Evolutionary conservation across 2,888 invertebrate genomes (phyloP).

Genomic region (Linnaemya vulpina): DNA sequence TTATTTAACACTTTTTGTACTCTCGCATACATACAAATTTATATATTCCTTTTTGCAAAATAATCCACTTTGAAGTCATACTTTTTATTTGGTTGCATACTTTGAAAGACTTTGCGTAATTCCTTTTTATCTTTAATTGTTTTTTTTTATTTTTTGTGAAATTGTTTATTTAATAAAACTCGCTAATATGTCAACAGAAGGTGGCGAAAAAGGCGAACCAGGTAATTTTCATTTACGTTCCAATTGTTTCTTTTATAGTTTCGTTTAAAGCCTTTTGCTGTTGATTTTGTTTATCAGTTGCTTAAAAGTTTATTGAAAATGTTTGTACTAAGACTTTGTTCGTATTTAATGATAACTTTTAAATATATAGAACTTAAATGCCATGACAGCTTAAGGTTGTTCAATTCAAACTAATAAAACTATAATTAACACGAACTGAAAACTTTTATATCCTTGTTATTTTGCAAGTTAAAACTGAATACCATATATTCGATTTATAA

Average conservation of each 20-base stretch:
- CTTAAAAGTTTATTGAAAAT: slow-evolving; percentile 32
- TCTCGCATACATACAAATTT: slow-evolving; percentile 4
- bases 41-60: not conserved
- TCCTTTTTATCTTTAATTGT: slow-evolving; percentile 66
- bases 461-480: too few species aligned
- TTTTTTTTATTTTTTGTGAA: slow-evolving; percentile 68
- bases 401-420: too few species aligned
- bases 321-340: slow-evolving; percentile 7
- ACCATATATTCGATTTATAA: too few species aligned
- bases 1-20: slow-evolving; percentile 25
- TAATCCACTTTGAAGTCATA: slow-evolving; percentile 32
- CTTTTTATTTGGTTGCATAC: slow-evolving; percentile 52
- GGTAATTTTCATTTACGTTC: slow-evolving; percentile 73
- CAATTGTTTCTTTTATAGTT: slow-evolving; percentile 46
- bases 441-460: too few species aligned
- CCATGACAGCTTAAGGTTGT: not conserved
- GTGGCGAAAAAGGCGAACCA: slow-evolving; percentile 76
- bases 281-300: slow-evolving; percentile 14
- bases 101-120: slow-evolving; percentile 52
- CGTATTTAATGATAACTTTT: slow-evolving; percentile 12
- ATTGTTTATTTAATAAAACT: slow-evolving; percentile 70
- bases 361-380: slow-evolving; percentile 47
- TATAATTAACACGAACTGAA: too few species aligned
- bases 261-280: slow-evolving; percentile 31
- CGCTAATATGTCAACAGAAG: slow-evolving; percentile 73